Conservation (phyloP, 2,888 invertebrate species). For the Dione juno region DNA sequence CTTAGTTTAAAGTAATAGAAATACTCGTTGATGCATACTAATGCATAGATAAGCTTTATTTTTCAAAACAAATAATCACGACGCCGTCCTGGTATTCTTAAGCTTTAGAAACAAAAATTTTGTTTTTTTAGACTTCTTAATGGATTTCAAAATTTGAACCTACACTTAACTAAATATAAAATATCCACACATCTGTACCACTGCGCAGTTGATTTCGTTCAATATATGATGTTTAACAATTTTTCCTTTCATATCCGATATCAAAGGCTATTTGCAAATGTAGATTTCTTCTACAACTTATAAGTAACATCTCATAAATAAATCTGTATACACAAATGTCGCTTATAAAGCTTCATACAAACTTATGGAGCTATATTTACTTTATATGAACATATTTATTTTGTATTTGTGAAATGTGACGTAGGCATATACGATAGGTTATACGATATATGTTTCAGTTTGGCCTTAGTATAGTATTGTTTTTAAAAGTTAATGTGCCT, state of each 20-base stretch:
- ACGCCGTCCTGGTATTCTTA: no score
- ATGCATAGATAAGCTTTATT: no score
- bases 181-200: neutral
- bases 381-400: slow-evolving; percentile 10
- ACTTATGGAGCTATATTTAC: slow-evolving; percentile 4
- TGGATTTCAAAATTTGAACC: neutral
- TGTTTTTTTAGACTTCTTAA: no score
- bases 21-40: no score
- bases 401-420: neutral
- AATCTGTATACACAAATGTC: slow-evolving; percentile 23
- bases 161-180: neutral
- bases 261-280: slow-evolving; percentile 23
- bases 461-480: neutral
- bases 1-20: no score
- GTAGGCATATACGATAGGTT: no score
- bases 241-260: slow-evolving; percentile 13
- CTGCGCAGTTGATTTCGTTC: neutral
- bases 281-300: slow-evolving; percentile 17
- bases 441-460: neutral
- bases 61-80: no score
- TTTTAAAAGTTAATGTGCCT: neutral
- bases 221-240: slow-evolving; percentile 15
- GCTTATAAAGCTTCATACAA: neutral
- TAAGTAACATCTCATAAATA: slow-evolving; percentile 25
- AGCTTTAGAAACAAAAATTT: no score